phyloP scores from a whole-genome alignment of 1,140 invertebrate species.

The Gryllus bimaculatus region DNA sequence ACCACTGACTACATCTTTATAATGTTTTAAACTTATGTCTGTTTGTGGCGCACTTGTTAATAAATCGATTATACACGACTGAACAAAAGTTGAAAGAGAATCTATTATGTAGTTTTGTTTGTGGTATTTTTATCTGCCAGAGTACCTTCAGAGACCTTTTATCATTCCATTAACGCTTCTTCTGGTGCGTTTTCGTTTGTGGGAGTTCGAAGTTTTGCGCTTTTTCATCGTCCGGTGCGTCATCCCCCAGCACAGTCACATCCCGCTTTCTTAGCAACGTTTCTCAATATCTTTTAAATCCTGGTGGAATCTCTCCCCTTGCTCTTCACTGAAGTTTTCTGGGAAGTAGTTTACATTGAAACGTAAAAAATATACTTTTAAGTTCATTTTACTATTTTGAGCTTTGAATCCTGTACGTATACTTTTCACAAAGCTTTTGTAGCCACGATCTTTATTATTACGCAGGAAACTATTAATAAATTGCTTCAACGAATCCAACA shows the following conservation, averaged over 20 bases:
- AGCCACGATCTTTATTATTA: neutral
- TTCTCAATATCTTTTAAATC: slow-evolving; percentile 5
- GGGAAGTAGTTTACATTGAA: neutral
- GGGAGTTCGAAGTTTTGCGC: too few relatives aligned
- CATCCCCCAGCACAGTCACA: neutral
- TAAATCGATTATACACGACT: too few relatives aligned
- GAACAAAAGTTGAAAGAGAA: too few relatives aligned
- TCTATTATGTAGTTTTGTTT: too few relatives aligned
- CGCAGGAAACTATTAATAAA: neutral
- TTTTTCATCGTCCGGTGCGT: neutral
- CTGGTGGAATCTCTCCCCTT: neutral
- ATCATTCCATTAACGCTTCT: too few relatives aligned
- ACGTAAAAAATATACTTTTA: neutral
- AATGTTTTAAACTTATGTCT: too few relatives aligned
- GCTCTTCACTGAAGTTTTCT: neutral
- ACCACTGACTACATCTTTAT: too few relatives aligned
- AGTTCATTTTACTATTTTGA: neutral
- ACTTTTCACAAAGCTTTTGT: neutral
- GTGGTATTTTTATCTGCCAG: too few relatives aligned
- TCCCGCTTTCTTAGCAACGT: neutral
- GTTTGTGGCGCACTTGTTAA: too few relatives aligned
- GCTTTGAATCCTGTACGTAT: neutral
- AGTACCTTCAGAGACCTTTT: too few relatives aligned
- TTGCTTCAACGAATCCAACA: neutral
- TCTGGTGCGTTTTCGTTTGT: too few relatives aligned